Base-by-base conservation (phyloP, 2,113 vertebrate genomes). In the Procavia capensis region DNA sequence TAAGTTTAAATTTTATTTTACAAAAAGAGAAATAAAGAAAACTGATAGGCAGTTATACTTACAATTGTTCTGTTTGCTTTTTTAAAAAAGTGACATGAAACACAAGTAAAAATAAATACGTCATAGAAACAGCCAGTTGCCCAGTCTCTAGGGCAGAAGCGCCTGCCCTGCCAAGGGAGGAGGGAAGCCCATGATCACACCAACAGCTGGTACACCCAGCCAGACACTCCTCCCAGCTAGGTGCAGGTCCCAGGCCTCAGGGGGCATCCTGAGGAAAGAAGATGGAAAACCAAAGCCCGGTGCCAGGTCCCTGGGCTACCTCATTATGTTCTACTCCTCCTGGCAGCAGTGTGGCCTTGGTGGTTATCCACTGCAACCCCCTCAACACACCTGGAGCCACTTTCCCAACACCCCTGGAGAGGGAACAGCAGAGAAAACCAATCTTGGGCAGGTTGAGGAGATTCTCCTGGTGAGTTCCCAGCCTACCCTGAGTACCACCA, bases 21-120 rank as follows among this genome's bases (percentile, higher is more conserved):
- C 75, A 70, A 97, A 96, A 96, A 97, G 97, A 98, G 97, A 98
- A 97, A 97, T 97, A 97, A 92, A 97, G 97, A 97, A 97, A 96
- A 96, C 88, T 93, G 95, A 97, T 98, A 98, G 98, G 98, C 98
- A 98, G 97, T 98, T 99, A 98, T 98, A 98, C 98, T 98, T 99
- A 98, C 98, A 98, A 98, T 99, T 99, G 98, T 98, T 99, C 98
- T 98, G 97, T 97, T 97, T 97, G 98, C 98, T 98, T 98, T 98
- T 98, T 97, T 57, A 80, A 97, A 98, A 99, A 99, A 99, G 98
- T 98, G 98, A 99, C 98, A 99, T 98, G 98, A 98, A 99, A 99
- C 98, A 99, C 98, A 99, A 98, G 98, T 99, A 99, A 99, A 99
- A 99, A 99, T 99, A 99, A 99, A 99, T 99, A 99, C 98, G 98